Evolutionary conservation across 2,113 vertebrate genomes (phyloP), one percentile per base, ranked within the genome.

Genomic region (Stictonetta naevosa): DNA sequence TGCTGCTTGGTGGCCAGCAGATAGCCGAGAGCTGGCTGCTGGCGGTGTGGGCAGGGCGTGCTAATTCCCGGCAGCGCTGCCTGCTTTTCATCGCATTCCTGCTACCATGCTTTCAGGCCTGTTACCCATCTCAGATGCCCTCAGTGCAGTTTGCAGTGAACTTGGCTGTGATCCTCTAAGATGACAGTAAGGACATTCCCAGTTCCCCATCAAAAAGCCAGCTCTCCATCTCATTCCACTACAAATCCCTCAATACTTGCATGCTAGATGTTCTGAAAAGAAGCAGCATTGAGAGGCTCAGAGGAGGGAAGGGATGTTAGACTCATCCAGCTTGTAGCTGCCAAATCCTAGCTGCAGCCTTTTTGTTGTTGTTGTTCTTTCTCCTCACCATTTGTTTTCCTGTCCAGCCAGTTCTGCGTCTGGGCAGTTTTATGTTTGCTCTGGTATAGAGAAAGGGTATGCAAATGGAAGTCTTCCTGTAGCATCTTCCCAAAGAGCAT

Each of bases 21-120:
- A 11, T 1, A 46, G 34, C n/a, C 3, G 3, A 28, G 40, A 33
- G 23, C 60, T 48, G 10, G 81, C 15, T 0, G 13, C 79, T 16
- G 2, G 10, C n/a, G 11, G 3, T 23, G 38, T 1, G 1, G 26
- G 52, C 26, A 50, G 44, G 9, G 20, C 6, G 13, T 23, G 34
- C 26, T 15, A 9, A 12, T 34, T 75, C 34, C 28, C n/a, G 19
- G 34, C 64, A 14, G 22, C 16, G 28, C 62, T 42, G 21, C 38
- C 44, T 75, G 1, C 62, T 42, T 18, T 14, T 56, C 40, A 74
- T 50, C 55, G 21, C 3, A 0, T 48, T 80, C 38, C 50, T 31
- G 28, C 31, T 75, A 36, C 56, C 1, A 1, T 28, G 20, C 34
- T 59, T 69, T 62, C 25, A 36, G 66, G 34, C 26, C 34, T 81